Evolutionary conservation across 2,113 vertebrate species (phyloP).

Genomic region (Tamias sibiricus): DNA sequence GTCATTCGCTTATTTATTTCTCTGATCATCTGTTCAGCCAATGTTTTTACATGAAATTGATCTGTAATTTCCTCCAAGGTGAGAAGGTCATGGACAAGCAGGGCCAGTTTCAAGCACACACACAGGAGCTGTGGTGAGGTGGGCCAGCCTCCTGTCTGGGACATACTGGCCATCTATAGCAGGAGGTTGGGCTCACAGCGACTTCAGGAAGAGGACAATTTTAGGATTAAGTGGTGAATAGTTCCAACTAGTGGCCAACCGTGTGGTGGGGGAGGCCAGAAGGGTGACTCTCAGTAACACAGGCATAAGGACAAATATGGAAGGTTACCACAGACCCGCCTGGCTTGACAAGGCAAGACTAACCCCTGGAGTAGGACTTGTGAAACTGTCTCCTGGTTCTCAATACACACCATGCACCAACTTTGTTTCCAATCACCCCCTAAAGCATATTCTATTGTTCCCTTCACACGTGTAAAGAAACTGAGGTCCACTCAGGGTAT

Average conservation of each 20-base stretch:
- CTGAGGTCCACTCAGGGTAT: neutral
- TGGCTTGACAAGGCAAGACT: neutral
- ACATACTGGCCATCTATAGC: neutral
- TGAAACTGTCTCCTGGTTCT: neutral
- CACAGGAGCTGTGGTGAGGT: neutral
- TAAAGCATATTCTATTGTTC: neutral
- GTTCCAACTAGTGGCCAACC: neutral
- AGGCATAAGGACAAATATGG: neutral
- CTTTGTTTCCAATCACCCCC: neutral
- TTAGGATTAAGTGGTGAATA: neutral
- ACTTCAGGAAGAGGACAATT: neutral
- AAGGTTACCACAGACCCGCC: neutral
- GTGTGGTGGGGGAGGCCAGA: neutral
- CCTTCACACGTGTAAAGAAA: neutral
- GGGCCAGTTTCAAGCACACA: neutral
- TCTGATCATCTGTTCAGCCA: neutral
- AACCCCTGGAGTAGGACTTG: neutral
- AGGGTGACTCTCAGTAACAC: neutral
- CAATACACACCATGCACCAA: neutral
- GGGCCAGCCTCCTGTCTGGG: neutral
- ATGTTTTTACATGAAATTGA: constrained; percentile 9
- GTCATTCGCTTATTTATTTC: neutral
- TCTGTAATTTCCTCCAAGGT: neutral
- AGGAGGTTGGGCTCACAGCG: neutral
- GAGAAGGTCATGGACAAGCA: neutral